Percentiles rank a stretch among this genome's conserved stretches.
These are phyloP conservation scores for Glaucomys volans DNA, from an alignment of 2,113 vertebrate genomes.

Conservation along the genomic window DNA sequence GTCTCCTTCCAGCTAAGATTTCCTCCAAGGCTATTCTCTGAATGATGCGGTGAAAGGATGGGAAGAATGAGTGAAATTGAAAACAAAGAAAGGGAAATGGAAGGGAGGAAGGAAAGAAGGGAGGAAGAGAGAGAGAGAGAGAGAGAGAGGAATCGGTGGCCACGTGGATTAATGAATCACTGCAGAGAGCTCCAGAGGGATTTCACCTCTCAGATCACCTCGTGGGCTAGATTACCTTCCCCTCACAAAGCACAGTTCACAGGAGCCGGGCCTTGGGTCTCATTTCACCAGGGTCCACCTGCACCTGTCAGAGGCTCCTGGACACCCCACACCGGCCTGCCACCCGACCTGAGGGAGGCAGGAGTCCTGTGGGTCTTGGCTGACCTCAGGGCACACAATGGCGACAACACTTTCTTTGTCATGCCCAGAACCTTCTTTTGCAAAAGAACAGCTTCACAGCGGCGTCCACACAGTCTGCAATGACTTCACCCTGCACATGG, in stretches of 20 bases:
- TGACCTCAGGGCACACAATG: not conserved
- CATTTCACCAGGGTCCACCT: not conserved
- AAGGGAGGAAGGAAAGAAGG: accelerated
- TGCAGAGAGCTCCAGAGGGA: not conserved
- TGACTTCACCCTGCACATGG: not conserved
- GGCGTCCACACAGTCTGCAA: not conserved
- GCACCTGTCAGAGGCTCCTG: not conserved
- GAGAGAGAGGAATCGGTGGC: not conserved
- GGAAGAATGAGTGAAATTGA: accelerated
- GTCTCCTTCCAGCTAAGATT: not conserved
- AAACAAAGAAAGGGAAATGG: accelerated
- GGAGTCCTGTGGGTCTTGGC: not conserved
- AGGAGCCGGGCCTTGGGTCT: not conserved
- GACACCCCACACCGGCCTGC: not conserved
- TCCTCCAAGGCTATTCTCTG: not conserved
- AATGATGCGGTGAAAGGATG: not conserved
- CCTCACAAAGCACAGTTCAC: not conserved
- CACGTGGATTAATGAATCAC: accelerated
- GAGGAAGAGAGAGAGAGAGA: accelerated
- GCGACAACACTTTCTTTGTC: not conserved
- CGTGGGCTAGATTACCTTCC: accelerated
- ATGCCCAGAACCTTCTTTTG: not conserved
- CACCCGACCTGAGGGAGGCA: not conserved
- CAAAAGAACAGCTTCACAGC: not conserved
- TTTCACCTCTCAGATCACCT: not conserved